phyloP scores from a whole-genome alignment of 2,113 vertebrate species.

The Platysternon megacephalum region DNA sequence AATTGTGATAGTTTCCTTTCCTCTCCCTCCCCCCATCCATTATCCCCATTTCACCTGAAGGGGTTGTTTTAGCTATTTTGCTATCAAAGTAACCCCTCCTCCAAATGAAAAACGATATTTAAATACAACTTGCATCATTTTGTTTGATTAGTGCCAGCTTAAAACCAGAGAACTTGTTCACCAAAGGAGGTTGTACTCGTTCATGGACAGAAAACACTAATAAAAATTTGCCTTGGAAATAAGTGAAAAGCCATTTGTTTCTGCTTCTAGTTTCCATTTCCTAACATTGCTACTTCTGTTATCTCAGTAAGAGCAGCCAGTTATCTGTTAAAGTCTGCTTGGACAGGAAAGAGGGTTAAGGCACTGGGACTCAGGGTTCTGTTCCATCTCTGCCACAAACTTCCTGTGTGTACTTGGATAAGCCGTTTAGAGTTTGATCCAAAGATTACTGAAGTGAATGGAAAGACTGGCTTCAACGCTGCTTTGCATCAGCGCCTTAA shows the following conservation, averaged over 20 bases:
- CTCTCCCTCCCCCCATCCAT: background rate
- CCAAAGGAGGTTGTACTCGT: background rate
- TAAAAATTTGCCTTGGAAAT: slow-evolving; percentile 35
- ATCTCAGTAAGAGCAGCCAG: slow-evolving; percentile 61
- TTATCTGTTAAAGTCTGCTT: slow-evolving; percentile 39
- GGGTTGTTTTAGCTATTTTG: background rate
- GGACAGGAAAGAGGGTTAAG: slow-evolving; percentile 68
- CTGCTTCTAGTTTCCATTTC: slow-evolving; percentile 51
- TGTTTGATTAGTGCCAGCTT: background rate
- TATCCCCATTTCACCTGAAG: background rate
- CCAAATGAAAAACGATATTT: background rate
- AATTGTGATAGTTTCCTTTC: background rate
- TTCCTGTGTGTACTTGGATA: slow-evolving; percentile 43
- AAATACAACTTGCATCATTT: background rate
- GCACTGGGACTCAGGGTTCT: slow-evolving; percentile 31
- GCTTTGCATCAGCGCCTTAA: background rate
- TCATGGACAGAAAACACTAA: slow-evolving; percentile 4
- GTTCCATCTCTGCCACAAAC: slow-evolving; percentile 41
- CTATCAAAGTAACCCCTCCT: background rate
- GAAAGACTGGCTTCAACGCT: background rate
- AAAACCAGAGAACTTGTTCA: background rate
- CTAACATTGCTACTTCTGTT: slow-evolving; percentile 68
- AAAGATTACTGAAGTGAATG: slow-evolving; percentile 2
- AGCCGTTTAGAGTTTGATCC: background rate
- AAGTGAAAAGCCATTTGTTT: slow-evolving; percentile 47